These are phyloP conservation scores for Danio rerio DNA, from an alignment of 2,113 vertebrate genomes.

Conservation along the genomic window GRCz12tu NC_133191.1:32318001-32318500, in stretches of 20 bases:
- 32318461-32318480: slow-evolving; percentile 52
- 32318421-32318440: slow-evolving; percentile 14
- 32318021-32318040: slow-evolving; percentile 30
- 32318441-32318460: slow-evolving; percentile 30
- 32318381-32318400: neutral
- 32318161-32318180: slow-evolving; percentile 45
- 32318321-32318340: neutral
- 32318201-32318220: slow-evolving; percentile 23
- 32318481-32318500: slow-evolving; percentile 53
- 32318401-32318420: slow-evolving; percentile 17
- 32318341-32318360: neutral
- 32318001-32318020: neutral
- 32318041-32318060: neutral
- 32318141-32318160: slow-evolving; percentile 33
- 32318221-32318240: neutral
- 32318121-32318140: slow-evolving; percentile 39
- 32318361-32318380: neutral
- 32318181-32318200: slow-evolving; percentile 46
- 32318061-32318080: slow-evolving; percentile 31
- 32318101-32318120: slow-evolving; percentile 37
- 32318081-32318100: slow-evolving; percentile 30
- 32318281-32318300: neutral
- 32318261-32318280: neutral
- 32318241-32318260: slow-evolving; percentile 11
- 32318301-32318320: slow-evolving; percentile 3